Evolutionary conservation across 2,797 vertebrate species (phyloP).

Genomic region (Melopsittacus undulatus): DNA sequence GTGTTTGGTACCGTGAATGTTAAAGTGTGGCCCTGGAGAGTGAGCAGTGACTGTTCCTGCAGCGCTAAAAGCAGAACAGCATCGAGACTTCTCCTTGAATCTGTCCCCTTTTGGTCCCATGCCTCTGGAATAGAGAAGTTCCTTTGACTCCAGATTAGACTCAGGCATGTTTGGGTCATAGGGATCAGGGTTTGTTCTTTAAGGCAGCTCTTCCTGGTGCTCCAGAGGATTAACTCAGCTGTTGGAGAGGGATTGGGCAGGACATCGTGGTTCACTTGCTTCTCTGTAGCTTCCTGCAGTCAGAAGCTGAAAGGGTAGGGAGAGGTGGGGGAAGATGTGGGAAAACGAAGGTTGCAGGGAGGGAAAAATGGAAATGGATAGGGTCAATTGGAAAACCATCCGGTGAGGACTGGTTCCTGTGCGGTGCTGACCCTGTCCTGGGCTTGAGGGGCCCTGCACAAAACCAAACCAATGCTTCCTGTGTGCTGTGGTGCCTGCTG

Average conservation of each 20-base stretch:
- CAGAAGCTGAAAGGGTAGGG: neutral
- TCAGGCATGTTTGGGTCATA: neutral
- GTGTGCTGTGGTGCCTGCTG: neutral
- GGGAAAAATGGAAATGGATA: neutral
- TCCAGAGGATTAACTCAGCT: neutral
- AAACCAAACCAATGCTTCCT: neutral
- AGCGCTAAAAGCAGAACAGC: neutral
- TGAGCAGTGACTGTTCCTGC: neutral
- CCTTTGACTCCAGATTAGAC: conserved; percentile 19
- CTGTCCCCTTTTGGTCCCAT: neutral
- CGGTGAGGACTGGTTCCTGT: neutral
- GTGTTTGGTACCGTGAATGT: fast-evolving
- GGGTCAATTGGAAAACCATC: neutral
- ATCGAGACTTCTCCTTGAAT: neutral
- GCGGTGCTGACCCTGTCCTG: neutral
- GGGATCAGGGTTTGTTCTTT: neutral
- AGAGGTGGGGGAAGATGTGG: neutral
- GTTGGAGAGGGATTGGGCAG: neutral
- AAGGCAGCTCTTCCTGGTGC: neutral
- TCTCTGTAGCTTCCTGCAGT: neutral
- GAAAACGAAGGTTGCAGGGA: fast-evolving
- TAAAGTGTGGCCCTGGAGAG: fast-evolving
- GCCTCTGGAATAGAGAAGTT: neutral
- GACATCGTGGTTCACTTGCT: neutral
- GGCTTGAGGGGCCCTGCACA: neutral